Evolutionary conservation across 2,797 vertebrate genomes (phyloP), one percentile per base, ranked within the genome.

Genomic region (Gymnopithys bicolor): DNA sequence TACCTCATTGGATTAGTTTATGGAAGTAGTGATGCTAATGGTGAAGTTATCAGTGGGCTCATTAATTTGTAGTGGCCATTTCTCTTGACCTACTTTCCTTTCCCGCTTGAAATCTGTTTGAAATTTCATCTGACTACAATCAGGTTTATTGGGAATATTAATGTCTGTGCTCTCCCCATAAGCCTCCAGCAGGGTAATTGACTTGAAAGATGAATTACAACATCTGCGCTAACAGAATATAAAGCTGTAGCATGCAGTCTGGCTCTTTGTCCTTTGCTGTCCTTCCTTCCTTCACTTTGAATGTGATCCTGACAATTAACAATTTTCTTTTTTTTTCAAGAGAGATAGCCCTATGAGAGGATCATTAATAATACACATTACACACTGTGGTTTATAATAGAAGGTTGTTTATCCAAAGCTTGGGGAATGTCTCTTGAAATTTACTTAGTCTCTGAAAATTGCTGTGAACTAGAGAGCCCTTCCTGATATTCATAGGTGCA

Each of bases 131-230:
- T 93, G 70, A 90, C 93, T 97, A 89, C 75, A 93, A 91, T 96
- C 58, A 84, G 37, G 33, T 92, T 96, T 96, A 96, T 84, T 89
- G 84, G 90, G 94, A 97, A 96, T 96, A 97, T 94, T 96, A 96
- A 95, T 93, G 80, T 87, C 56, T 79, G 13, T 87, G 60, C 81
- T 86, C 80, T 95, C 82, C 66, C 69, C 67, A 69, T 87, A 95
- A 97, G 92, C 69, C 83, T 97, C 69, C 43, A 95, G 68, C 68
- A 91, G 77, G 56, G 71, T 95, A 96, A 97, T 81, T 91, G 93
- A 95, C 69, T 87, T 85, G 33, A 94, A 91, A 94, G 75, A 93
- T 96, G 74, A 95, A 93, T 95, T 84, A 83, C 30, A 74, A 82
- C 86, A 79, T 87, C 73, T 84, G 63, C 67, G 95, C 93, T 94